Percentiles rank a stretch among this genome's conserved stretches.
Evolutionary conservation across 2,113 vertebrate species (phyloP).

Genomic region (Pholis gunnellus): DNA sequence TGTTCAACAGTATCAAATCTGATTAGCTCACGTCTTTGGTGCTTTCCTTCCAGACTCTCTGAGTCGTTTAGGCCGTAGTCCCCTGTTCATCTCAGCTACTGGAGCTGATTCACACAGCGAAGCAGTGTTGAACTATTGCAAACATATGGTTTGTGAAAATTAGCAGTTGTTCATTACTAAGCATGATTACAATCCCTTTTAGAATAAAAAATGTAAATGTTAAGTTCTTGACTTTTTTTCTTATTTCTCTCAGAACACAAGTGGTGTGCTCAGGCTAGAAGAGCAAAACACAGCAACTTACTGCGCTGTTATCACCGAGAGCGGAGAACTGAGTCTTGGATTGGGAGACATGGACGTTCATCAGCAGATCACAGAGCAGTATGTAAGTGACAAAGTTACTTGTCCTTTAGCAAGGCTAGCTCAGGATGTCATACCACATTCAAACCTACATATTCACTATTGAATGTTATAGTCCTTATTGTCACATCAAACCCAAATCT

Average conservation of each 20-base stretch:
- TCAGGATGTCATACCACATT: background rate
- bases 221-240: background rate
- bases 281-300: constrained; percentile 83
- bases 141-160: constrained; percentile 88
- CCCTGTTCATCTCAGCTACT: constrained; percentile 88
- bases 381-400: constrained; percentile 80
- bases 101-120: constrained; percentile 88
- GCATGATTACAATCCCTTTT: background rate
- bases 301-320: constrained; percentile 81
- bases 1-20: background rate
- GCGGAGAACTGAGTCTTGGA: constrained; percentile 88
- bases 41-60: constrained; percentile 84
- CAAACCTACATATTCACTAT: background rate
- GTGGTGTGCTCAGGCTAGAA: constrained; percentile 73
- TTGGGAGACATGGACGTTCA: constrained; percentile 94
- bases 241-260: constrained; percentile 76
- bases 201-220: background rate
- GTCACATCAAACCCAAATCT: background rate
- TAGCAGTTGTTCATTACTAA: background rate
- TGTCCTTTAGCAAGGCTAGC: background rate
- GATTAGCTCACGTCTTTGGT: background rate
- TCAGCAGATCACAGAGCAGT: constrained; percentile 86
- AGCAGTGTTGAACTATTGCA: constrained; percentile 85
- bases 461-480: background rate
- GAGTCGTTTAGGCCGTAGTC: constrained; percentile 85